These are phyloP conservation scores for Pachycephala philippinensis DNA, from an alignment of 2,113 vertebrate genomes.

Conservation along the genomic window DNA sequence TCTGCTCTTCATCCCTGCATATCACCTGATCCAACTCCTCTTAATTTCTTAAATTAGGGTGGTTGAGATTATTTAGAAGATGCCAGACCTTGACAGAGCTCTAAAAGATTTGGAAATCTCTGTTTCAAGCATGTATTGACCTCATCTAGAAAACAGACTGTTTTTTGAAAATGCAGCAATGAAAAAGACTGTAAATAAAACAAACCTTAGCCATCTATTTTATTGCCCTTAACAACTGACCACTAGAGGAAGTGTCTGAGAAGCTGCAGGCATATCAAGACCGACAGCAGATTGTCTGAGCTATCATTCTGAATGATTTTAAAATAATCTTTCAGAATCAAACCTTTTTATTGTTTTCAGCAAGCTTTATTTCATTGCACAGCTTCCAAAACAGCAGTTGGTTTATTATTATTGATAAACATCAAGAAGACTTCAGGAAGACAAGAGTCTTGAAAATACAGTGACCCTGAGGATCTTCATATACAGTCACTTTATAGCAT, in stretches of 20 bases:
- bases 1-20: not conserved
- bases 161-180: not conserved
- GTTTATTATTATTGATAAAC: not conserved
- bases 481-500: not conserved
- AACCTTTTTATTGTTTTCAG: not conserved
- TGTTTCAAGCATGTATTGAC: not conserved
- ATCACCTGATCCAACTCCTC: not conserved
- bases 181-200: not conserved
- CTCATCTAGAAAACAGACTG: not conserved
- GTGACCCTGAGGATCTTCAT: not conserved
- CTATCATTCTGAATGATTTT: not conserved
- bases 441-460: not conserved
- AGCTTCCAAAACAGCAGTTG: not conserved
- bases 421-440: not conserved
- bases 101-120: not conserved
- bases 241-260: slow-evolving; percentile 84
- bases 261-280: slow-evolving; percentile 77
- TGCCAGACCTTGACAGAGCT: not conserved
- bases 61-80: not conserved
- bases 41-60: not conserved
- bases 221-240: slow-evolving; percentile 77
- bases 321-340: not conserved
- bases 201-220: not conserved
- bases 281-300: slow-evolving; percentile 69
- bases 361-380: not conserved